phyloP scores from a whole-genome alignment of 2,888 invertebrate genomes.

The Diaprepes abbreviatus region DNA sequence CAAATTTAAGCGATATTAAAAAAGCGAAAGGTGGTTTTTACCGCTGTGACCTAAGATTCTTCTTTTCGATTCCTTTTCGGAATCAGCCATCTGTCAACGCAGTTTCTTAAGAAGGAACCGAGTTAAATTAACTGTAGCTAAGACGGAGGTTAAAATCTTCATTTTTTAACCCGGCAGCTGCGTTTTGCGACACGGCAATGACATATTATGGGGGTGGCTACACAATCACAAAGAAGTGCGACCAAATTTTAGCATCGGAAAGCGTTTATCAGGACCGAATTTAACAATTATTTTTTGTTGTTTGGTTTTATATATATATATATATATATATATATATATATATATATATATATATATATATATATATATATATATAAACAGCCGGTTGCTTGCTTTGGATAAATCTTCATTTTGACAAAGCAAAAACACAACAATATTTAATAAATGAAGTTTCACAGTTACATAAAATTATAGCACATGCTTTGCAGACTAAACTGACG shows the following conservation, averaged over 20 bases:
- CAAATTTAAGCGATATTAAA: constrained; percentile 45
- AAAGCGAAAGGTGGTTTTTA: constrained; percentile 41
- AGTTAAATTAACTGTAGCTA: constrained; percentile 70
- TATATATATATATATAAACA: too few species aligned
- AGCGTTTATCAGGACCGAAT: constrained; percentile 42
- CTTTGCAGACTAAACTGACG: too few species aligned
- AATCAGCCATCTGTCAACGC: constrained; percentile 47
- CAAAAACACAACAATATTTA: too few species aligned
- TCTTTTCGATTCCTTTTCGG: constrained; percentile 31
- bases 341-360: too few species aligned
- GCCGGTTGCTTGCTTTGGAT: too few species aligned
- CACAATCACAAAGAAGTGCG: constrained; percentile 66
- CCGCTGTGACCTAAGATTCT: constrained; percentile 22
- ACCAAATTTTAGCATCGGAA: constrained; percentile 57
- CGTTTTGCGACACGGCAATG: constrained; percentile 53
- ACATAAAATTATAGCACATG: too few species aligned
- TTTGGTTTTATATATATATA: too few species aligned
- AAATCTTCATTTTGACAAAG: too few species aligned
- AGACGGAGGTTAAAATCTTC: constrained; percentile 68
- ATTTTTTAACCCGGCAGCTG: constrained; percentile 68
- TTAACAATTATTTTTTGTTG: background rate
- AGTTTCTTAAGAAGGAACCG: constrained; percentile 55
- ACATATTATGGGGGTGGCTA: constrained; percentile 68
- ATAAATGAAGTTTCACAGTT: too few species aligned
- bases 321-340: too few species aligned